These are phyloP conservation scores for Microcebus tavaratra DNA, from an alignment of 2,113 vertebrate species.

Conservation along the genomic window DNA sequence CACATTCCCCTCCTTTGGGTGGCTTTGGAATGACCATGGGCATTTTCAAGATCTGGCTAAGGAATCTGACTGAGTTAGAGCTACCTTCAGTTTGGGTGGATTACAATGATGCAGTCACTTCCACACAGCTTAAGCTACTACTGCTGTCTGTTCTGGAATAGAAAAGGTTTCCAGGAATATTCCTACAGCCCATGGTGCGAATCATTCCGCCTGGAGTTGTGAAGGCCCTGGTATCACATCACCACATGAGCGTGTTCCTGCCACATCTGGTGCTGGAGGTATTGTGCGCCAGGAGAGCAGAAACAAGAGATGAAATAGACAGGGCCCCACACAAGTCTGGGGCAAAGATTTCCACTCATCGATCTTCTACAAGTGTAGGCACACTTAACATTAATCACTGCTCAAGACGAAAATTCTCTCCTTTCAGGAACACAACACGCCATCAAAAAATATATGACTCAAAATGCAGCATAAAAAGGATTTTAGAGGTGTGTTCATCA, in stretches of 20 bases:
- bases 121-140: neutral
- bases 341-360: neutral
- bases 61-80: neutral
- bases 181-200: fast-evolving
- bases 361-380: neutral
- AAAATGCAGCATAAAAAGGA: neutral
- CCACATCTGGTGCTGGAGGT: too few species aligned
- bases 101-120: neutral
- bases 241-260: neutral
- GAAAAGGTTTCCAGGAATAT: neutral
- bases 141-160: neutral
- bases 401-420: neutral
- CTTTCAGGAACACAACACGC: neutral
- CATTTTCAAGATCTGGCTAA: neutral
- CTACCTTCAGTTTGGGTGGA: neutral
- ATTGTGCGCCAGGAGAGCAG: neutral
- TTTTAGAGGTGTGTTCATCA: neutral
- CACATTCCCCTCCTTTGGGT: neutral
- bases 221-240: neutral
- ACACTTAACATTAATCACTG: neutral
- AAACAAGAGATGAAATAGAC: neutral
- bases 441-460: neutral
- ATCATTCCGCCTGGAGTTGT: fast-evolving
- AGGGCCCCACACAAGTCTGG: neutral
- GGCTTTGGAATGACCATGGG: neutral